Conservation (phyloP, 1,140 invertebrate genomes). For the Holotrichia oblita region DNA sequence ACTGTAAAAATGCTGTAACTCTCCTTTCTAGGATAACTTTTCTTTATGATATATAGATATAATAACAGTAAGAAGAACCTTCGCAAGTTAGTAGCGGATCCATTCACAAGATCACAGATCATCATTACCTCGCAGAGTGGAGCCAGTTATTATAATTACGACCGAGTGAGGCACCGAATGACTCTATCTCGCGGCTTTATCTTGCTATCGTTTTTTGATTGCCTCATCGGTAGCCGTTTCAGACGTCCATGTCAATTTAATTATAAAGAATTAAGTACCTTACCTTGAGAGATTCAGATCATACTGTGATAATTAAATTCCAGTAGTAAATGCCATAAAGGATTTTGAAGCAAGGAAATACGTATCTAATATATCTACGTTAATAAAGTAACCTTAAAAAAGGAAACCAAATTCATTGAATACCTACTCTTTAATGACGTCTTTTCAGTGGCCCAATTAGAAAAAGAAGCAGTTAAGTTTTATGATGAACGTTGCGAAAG, state of each 20-base stretch:
- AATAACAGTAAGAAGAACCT: conserved; percentile 2
- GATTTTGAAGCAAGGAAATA: conserved; percentile 15
- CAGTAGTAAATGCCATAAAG: conserved; percentile 12
- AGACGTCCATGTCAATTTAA: conserved; percentile 40
- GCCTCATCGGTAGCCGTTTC: conserved; percentile 28
- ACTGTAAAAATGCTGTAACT: not conserved
- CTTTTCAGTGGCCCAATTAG: not conserved
- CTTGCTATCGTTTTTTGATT: conserved; percentile 38
- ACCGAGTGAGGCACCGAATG: conserved; percentile 35
- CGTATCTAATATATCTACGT: conserved; percentile 17
- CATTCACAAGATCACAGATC: conserved; percentile 23
- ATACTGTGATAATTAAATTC: conserved; percentile 39
- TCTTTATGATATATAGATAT: not conserved
- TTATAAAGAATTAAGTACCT: conserved; percentile 38
- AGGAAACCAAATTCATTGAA: not conserved
- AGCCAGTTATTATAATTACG: conserved; percentile 37
- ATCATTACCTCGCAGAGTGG: conserved; percentile 37
- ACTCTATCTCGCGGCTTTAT: conserved; percentile 36
- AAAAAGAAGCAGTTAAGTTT: not conserved
- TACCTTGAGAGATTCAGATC: conserved; percentile 36
- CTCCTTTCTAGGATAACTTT: not conserved
- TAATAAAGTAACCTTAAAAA: not conserved
- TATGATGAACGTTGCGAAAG: not conserved
- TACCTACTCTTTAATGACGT: not conserved
- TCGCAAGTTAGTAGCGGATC: conserved; percentile 18